Evolutionary conservation across 2,888 invertebrate species (phyloP).

Genomic region (Hyles lineata): DNA sequence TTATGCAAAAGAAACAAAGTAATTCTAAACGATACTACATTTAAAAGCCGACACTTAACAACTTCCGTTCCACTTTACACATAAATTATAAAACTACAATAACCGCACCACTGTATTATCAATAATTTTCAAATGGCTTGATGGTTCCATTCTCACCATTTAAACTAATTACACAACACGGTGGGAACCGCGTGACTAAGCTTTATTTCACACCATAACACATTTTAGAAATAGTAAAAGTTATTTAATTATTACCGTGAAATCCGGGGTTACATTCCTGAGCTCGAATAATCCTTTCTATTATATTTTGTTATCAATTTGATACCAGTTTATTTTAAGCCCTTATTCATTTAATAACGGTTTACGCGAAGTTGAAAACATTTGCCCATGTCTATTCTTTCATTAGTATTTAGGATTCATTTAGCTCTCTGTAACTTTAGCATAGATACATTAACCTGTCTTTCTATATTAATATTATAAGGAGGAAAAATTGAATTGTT

Average conservation of each 20-base stretch:
- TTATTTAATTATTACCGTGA: conserved; percentile 5
- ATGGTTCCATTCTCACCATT: conserved; percentile 18
- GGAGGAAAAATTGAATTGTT: too few species aligned
- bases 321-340: too few species aligned
- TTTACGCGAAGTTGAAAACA: too few species aligned
- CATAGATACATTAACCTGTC: too few species aligned
- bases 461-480: too few species aligned
- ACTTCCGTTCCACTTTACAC: conserved; percentile 18
- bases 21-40: background rate
- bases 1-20: background rate
- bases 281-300: background rate
- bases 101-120: background rate
- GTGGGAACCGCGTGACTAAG: conserved; percentile 26
- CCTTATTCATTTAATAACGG: too few species aligned
- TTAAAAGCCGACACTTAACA: background rate
- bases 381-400: too few species aligned
- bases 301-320: background rate
- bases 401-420: too few species aligned
- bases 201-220: conserved; percentile 7
- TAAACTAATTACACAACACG: conserved; percentile 12
- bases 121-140: conserved; percentile 16
- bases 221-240: background rate
- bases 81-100: conserved; percentile 4
- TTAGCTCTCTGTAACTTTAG: too few species aligned
- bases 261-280: background rate